Conservation (phyloP, 2,888 invertebrate species). For the Drosophila gaucha region DNA sequence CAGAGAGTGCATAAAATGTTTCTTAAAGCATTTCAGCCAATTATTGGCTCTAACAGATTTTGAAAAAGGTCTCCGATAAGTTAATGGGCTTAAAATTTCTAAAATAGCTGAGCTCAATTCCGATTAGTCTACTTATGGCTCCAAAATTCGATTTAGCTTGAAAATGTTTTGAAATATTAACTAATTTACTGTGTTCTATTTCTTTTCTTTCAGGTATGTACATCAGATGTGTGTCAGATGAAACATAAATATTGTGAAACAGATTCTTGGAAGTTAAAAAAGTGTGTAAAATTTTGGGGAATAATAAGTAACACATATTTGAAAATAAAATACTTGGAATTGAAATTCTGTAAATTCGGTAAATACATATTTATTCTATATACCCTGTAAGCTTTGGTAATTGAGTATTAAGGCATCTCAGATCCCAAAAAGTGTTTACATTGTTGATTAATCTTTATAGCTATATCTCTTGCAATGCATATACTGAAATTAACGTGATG, state of each 20-base stretch:
- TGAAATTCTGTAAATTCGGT: background rate
- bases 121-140: background rate
- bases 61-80: background rate
- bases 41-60: conserved; percentile 25
- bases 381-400: background rate
- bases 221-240: too few species aligned
- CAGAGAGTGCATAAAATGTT: conserved; percentile 6
- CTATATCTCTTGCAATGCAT: too few species aligned
- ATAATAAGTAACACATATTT: too few species aligned
- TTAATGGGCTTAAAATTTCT: background rate
- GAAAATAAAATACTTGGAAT: background rate
- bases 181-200: background rate
- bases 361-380: background rate
- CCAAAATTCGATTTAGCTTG: too few species aligned
- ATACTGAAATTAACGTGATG: too few species aligned
- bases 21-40: conserved; percentile 46
- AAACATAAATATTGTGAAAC: too few species aligned
- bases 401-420: too few species aligned
- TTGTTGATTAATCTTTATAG: too few species aligned
- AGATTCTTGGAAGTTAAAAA: background rate
- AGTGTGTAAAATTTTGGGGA: background rate
- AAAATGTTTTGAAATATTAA: background rate
- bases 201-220: conserved; percentile 5
- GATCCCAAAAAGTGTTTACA: background rate
- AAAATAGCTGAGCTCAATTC: background rate